These are phyloP conservation scores for Yponomeuta sedellus DNA, from an alignment of 2,888 invertebrate species.

Conservation along the genomic window DNA sequence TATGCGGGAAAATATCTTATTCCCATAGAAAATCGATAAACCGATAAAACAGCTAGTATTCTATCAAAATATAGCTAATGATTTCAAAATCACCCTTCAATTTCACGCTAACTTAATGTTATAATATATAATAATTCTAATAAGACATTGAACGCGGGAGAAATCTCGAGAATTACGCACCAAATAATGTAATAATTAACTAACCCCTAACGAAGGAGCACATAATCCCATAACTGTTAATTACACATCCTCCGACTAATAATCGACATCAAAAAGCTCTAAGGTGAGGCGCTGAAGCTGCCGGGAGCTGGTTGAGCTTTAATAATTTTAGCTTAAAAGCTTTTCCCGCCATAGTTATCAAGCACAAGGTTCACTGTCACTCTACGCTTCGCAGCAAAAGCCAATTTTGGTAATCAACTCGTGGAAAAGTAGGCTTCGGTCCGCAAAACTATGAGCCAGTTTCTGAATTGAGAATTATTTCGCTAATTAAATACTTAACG, in stretches of 20 bases:
- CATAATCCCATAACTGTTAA: neutral
- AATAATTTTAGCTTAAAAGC: conserved; percentile 74
- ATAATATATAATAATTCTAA: no score
- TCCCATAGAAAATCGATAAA: no score
- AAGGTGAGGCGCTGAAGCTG: conserved; percentile 1
- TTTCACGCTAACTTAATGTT: no score
- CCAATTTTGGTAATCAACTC: conserved; percentile 46
- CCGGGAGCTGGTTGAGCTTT: conserved; percentile 52
- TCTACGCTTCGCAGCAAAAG: conserved; percentile 50
- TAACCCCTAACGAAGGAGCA: neutral
- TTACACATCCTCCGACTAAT: neutral
- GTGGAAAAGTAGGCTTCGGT: no score
- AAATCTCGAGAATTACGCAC: neutral
- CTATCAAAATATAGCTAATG: no score
- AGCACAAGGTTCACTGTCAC: conserved; percentile 57
- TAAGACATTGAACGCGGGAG: neutral
- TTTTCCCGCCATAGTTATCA: conserved; percentile 57
- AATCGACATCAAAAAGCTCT: conserved; percentile 4
- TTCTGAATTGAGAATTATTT: no score
- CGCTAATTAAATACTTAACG: no score
- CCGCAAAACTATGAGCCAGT: no score
- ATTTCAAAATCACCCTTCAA: no score
- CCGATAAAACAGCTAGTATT: no score
- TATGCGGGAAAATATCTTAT: no score
- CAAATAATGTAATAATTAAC: neutral